Conservation (phyloP, 2,888 invertebrate species). For the Polyommatus icarus region DNA sequence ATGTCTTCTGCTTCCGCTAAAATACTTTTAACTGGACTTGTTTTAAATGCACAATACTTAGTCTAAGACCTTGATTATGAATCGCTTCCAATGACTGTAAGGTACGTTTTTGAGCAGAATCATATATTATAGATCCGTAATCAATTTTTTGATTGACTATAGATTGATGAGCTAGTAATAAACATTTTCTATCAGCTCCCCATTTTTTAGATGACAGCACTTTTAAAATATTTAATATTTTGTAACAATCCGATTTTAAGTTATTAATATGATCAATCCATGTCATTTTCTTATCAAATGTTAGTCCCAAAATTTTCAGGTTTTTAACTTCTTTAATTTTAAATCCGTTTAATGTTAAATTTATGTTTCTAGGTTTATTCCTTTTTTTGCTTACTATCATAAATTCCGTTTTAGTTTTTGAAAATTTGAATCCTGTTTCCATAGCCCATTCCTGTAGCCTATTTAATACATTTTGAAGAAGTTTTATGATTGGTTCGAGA, state of each 20-base stretch:
- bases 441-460: conserved; percentile 34
- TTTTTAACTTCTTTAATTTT: conserved; percentile 35
- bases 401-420: conserved; percentile 37
- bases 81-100: too few species aligned
- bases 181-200: too few species aligned
- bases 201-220: conserved; percentile 25
- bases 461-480: neutral
- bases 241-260: conserved; percentile 37
- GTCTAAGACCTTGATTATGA: too few species aligned
- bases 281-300: conserved; percentile 37
- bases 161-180: too few species aligned
- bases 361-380: conserved; percentile 28
- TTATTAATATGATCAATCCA: conserved; percentile 36
- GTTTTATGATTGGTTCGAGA: neutral
- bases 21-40: too few species aligned
- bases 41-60: too few species aligned
- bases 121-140: too few species aligned
- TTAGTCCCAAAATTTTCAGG: conserved; percentile 36
- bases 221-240: conserved; percentile 39
- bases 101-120: too few species aligned
- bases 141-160: too few species aligned
- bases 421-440: conserved; percentile 37
- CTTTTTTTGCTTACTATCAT: conserved; percentile 35
- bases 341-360: conserved; percentile 29
- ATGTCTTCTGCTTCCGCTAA: too few species aligned